phyloP scores from a whole-genome alignment of 2,797 vertebrate genomes.

The Chelidonichthys spinosus region DNA sequence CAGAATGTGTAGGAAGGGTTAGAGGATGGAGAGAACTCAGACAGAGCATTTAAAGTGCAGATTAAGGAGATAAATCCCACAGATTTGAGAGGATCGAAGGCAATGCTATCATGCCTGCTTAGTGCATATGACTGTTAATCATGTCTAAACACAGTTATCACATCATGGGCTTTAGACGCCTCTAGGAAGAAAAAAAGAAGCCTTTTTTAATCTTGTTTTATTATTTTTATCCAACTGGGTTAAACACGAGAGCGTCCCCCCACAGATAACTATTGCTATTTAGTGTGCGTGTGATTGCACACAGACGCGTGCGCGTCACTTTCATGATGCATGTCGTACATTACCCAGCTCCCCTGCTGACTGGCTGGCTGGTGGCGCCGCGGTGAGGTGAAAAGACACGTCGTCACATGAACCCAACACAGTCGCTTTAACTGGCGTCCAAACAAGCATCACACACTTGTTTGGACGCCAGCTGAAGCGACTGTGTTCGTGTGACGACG shows the following conservation, averaged over 20 bases:
- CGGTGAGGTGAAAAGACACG: conserved; percentile 53
- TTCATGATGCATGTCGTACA: conserved; percentile 63
- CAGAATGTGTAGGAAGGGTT: conserved; percentile 48
- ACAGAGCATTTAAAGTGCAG: conserved; percentile 48
- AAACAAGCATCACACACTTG: background rate
- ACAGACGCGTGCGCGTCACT: conserved; percentile 42
- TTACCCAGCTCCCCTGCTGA: conserved; percentile 61
- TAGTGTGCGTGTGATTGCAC: conserved; percentile 37
- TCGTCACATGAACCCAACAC: conserved; percentile 32
- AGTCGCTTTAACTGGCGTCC: background rate
- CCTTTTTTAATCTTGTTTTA: conserved; percentile 38
- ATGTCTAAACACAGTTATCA: conserved; percentile 55
- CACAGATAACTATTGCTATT: conserved; percentile 42
- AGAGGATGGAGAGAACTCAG: conserved; percentile 48
- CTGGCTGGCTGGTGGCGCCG: conserved; percentile 24
- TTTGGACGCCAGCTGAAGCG: no score
- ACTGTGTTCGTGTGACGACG: no score
- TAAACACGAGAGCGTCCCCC: conserved; percentile 29
- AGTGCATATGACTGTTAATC: conserved; percentile 42
- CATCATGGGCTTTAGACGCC: conserved; percentile 31
- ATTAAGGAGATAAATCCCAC: conserved; percentile 61
- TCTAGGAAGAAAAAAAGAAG: conserved; percentile 19
- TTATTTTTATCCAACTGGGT: conserved; percentile 29
- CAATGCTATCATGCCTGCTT: conserved; percentile 40
- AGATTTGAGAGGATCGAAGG: conserved; percentile 56